Conservation (phyloP, 1,140 invertebrate genomes). For the Lerema accius region DNA sequence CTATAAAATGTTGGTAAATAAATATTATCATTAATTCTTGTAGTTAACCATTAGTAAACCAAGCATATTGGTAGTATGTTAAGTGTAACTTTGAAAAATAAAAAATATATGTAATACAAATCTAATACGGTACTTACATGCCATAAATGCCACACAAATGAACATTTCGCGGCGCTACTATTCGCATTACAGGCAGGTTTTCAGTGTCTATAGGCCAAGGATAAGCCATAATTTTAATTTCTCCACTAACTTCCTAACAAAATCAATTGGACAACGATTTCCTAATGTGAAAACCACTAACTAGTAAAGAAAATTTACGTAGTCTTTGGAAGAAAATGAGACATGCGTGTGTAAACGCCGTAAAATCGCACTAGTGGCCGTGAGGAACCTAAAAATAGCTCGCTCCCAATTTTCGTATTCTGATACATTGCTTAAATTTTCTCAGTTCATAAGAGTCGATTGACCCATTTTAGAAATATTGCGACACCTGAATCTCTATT, state of each 20-base stretch:
- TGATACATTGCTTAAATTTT: conserved; percentile 14
- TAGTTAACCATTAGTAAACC: too few species aligned
- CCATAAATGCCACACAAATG: conserved; percentile 68
- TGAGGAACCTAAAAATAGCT: conserved; percentile 53
- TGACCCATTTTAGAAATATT: not conserved
- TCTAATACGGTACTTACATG: conserved; percentile 68
- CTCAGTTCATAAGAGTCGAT: not conserved
- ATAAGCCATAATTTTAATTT: conserved; percentile 58
- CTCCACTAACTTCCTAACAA: conserved; percentile 3
- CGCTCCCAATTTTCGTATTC: conserved; percentile 21
- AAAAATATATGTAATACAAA: too few species aligned
- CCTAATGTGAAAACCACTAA: conserved; percentile 2
- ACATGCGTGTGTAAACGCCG: conserved; percentile 3
- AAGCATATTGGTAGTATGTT: too few species aligned
- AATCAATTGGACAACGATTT: not conserved
- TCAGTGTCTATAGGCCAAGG: conserved; percentile 69
- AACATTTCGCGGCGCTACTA: conserved; percentile 68
- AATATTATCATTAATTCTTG: too few species aligned
- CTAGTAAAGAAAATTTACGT: conserved; percentile 15
- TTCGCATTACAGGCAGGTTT: conserved; percentile 72
- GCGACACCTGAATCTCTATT: too few species aligned
- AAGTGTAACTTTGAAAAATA: too few species aligned
- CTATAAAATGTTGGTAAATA: too few species aligned
- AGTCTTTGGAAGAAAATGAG: conserved; percentile 12
- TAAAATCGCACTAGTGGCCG: conserved; percentile 37